These are phyloP conservation scores for Hylaeus anthracinus DNA, from an alignment of 1,140 invertebrate species.

Conservation along the genomic window DNA sequence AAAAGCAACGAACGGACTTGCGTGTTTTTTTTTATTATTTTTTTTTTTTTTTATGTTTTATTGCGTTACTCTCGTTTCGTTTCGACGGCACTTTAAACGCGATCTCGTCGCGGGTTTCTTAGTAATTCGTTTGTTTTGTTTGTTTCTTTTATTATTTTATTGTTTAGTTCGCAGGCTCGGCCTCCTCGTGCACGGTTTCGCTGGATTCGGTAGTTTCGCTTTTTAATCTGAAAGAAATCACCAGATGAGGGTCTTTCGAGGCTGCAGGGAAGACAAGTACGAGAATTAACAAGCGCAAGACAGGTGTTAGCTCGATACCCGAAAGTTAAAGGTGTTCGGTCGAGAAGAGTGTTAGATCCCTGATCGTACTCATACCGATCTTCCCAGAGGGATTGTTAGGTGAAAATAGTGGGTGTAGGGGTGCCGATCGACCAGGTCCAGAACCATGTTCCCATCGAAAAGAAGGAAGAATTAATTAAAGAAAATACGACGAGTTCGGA, in stretches of 20 bases:
- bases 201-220: constrained; percentile 76
- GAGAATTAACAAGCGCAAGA: constrained; percentile 32
- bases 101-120: constrained; percentile 7
- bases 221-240: constrained; percentile 81
- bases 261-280: constrained; percentile 54
- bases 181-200: constrained; percentile 74
- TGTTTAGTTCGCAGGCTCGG: constrained; percentile 72
- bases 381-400: constrained; percentile 28
- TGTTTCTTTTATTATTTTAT: constrained; percentile 7
- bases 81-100: not conserved
- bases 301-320: constrained; percentile 26
- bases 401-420: constrained; percentile 7
- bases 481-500: not conserved
- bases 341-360: not conserved
- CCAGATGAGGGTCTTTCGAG: constrained; percentile 69
- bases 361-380: constrained; percentile 21
- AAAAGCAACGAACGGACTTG: not conserved
- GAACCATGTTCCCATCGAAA: not conserved
- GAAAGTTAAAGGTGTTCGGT: not conserved
- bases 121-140: not conserved
- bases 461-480: not conserved
- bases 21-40: not conserved
- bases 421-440: not conserved
- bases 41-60: constrained; percentile 1
- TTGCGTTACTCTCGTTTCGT: not conserved